These are phyloP conservation scores for Sylvietta virens DNA, from an alignment of 2,113 vertebrate species.

Conservation along the genomic window DNA sequence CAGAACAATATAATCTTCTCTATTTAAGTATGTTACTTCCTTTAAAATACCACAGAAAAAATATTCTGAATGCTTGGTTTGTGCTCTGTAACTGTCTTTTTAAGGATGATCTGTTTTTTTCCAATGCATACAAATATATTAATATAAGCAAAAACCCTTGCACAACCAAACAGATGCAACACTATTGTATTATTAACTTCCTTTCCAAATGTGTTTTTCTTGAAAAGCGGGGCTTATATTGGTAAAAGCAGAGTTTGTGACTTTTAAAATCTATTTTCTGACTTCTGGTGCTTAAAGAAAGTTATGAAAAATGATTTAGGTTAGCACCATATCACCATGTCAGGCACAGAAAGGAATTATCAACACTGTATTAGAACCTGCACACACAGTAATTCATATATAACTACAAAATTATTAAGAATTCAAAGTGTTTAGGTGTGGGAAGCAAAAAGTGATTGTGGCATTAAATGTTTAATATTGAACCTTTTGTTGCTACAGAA, in stretches of 20 bases:
- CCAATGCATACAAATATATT: conserved; percentile 41
- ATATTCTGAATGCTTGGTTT: conserved; percentile 38
- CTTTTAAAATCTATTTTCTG: conserved; percentile 51
- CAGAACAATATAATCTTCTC: conserved; percentile 24
- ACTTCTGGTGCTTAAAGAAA: conserved; percentile 24
- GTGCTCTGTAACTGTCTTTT: conserved; percentile 66
- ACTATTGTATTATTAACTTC: conserved; percentile 1
- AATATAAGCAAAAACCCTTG: conserved; percentile 39
- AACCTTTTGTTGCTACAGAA: background rate
- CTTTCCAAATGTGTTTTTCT: background rate
- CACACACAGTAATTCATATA: background rate
- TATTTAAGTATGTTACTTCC: background rate
- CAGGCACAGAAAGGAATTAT: background rate
- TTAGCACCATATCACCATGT: background rate
- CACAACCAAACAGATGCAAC: conserved; percentile 51
- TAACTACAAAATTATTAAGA: background rate
- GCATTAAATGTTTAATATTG: background rate
- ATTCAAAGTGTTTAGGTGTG: background rate
- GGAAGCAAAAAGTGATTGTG: background rate
- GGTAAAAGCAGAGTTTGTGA: conserved; percentile 19
- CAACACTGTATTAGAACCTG: background rate
- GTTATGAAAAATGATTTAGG: background rate
- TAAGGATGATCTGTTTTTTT: conserved; percentile 39
- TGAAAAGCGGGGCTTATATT: conserved; percentile 12
- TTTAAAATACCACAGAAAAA: conserved; percentile 45